Evolutionary conservation across 30 jellyfish, hydroid and myxozoan genomes (phyloP).

Genomic region (Turritopsis dohrnii): DNA sequence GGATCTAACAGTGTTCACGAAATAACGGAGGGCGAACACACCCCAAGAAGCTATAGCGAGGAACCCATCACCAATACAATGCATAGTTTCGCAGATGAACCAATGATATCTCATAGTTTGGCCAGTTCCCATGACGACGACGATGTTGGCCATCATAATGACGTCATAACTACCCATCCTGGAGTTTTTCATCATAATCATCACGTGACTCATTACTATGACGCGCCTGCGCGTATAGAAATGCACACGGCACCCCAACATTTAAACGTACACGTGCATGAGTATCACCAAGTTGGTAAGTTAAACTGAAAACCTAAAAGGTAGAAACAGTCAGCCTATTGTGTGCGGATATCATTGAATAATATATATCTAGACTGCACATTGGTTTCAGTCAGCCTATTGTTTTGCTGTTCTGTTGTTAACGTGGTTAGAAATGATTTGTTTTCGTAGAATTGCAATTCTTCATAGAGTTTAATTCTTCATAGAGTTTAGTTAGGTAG

Average conservation of each 20-base stretch:
- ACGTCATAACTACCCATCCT: not conserved
- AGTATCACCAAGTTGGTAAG: slow-evolving; percentile 23
- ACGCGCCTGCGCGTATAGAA: slow-evolving; percentile 3
- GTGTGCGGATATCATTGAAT: no score
- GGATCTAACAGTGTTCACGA: not conserved
- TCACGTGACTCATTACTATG: not conserved
- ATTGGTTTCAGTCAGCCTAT: no score
- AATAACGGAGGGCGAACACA: not conserved
- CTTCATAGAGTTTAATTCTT: no score
- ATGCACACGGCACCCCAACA: slow-evolving; percentile 32
- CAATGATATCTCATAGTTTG: not conserved
- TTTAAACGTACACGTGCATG: slow-evolving; percentile 36
- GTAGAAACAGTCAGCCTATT: no score
- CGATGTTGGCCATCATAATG: not conserved
- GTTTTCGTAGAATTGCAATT: no score
- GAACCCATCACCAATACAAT: not conserved
- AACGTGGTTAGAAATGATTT: no score
- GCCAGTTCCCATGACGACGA: not conserved
- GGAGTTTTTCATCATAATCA: not conserved
- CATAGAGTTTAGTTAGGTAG: no score
- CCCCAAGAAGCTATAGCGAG: not conserved
- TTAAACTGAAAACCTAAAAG: not conserved
- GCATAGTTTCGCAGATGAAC: not conserved
- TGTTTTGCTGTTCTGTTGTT: no score
- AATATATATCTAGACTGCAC: no score